A percentile compares a stretch with the other conserved stretches of the same genome.
These are phyloP conservation scores for Girardinus metallicus DNA, from an alignment of 2,797 vertebrate genomes.

Conservation along the genomic window DNA sequence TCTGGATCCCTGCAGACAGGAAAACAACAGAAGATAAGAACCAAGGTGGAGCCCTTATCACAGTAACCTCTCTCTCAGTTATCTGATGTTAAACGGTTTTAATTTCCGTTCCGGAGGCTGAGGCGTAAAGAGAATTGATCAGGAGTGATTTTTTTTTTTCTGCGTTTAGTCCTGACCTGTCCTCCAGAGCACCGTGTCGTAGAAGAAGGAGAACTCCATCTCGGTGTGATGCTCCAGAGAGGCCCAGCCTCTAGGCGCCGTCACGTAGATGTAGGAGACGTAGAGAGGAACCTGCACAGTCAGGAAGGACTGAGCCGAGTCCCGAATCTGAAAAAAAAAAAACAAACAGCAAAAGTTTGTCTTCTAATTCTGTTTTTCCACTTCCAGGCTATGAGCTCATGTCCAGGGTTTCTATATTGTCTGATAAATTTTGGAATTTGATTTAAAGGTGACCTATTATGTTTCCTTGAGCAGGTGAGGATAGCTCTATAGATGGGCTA, in stretches of 20 bases:
- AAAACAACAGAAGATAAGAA: not conserved
- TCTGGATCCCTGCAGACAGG: conserved; percentile 90
- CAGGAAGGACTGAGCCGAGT: conserved; percentile 97
- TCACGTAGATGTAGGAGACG: conserved; percentile 97
- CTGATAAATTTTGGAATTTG: not conserved
- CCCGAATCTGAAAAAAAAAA: conserved; percentile 86
- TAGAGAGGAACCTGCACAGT: conserved; percentile 96
- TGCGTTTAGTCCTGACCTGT: conserved; percentile 81
- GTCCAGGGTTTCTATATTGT: not conserved
- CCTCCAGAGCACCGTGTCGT: conserved; percentile 97
- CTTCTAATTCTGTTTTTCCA: not conserved
- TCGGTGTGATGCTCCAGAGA: conserved; percentile 98
- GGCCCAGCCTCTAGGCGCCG: conserved; percentile 94
- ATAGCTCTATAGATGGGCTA: not conserved
- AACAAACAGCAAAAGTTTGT: not conserved
- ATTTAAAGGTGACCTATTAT: not conserved
- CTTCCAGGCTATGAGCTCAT: not conserved
- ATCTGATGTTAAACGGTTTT: not conserved
- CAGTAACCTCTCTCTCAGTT: not conserved
- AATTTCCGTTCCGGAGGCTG: not conserved
- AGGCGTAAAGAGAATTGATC: not conserved
- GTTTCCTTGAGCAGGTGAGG: too few relatives aligned
- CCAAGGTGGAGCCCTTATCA: not conserved
- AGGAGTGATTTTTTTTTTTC: not conserved
- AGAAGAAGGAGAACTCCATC: conserved; percentile 99